Base-by-base conservation (phyloP, 2,113 vertebrate genomes). In the Triplophysa siluroides region DNA sequence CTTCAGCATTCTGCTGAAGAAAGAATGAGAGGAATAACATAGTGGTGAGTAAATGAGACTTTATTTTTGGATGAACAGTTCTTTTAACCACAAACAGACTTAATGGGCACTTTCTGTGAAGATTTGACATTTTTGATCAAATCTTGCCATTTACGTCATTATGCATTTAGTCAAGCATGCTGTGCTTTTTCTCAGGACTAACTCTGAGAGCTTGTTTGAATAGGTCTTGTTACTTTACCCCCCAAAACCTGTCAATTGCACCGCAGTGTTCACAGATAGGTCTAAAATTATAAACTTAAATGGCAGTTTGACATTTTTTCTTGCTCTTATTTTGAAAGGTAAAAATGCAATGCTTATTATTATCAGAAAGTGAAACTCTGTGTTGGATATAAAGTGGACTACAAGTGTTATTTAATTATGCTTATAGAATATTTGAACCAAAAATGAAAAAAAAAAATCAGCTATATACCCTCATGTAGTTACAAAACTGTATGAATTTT, bases 261-360 rank as follows among this genome's bases (percentile, higher is more conserved):
- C 52, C 33, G 26, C 70, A 45, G 47, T 70, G 84, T 80, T 85
- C 84, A 75, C n/a, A 54, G 66, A 33, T 24, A 0, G 69, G 79
- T 62, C 79, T 50, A 60, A 12, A 62, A 11, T 72, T 11, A 29
- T 41, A 60, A 60, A 43, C 58, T 38, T 38, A 60, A 73, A 60
- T 73, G 54, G 23, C 70, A 60, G 16, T 60, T 19, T 58, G 52
- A 73, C 41, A 60, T 19, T 58, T 6, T 73, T 38, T 19, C n/a
- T 23, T n/a, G 58, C 52, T 33, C 52, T 58, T 73, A 8, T 73
- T 41, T 38, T 73, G 52, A 41, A 58, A 60, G 54, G 41, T 73
- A n/a, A 80, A 82, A 83, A 80, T 65, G 26, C 69, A 60, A 58
- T 67, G 79, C 78, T 87, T 47, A 70, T 81, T 74, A 78, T 68